Evolutionary conservation across 2,888 invertebrate genomes (phyloP), one percentile per base, ranked within the genome.

Genomic region (Cantharis rustica): DNA sequence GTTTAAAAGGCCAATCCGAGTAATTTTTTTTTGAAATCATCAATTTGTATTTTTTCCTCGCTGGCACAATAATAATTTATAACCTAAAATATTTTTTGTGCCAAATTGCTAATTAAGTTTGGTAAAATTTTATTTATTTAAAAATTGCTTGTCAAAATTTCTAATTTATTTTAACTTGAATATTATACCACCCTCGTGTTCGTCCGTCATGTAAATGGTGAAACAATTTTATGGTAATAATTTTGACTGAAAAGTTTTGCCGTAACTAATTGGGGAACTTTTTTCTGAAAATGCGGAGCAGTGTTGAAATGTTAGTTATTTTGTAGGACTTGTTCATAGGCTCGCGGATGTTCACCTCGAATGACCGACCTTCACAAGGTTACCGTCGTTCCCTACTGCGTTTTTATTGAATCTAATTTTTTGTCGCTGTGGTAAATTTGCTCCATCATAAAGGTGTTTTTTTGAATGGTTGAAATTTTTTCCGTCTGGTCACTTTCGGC

Each of bases 321-420:
- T 75, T 76, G 74, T 72, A 74, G 79, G 79, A 73, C 74, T 72
- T 79, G 80, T 78, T 76, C 79, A 77, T 79, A 73, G 75, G 78
- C 77, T 76, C 73, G 80, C 82, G 84, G 84, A 81, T 86, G 84
- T 86, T 86, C 85, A 86, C 86, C 86, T 84, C 84, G 82, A 80
- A 81, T 78, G 80, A 81, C 81, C 87, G 85, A 87, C 87, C 87
- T 87, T 87, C 85, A 83, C 86, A 87, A 87, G 87, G 87, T 87
- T 85, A 87, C 84, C 63, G 71, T 76, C 76, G 71, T 70, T 71
- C 72, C 75, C 75, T 74, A 77, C 74, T 77, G 73, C 76, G 62
- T 68, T 61, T 68, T 69, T 61, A 31, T 76, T 73, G 66, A 68
- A 75, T 76, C 70, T 76, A 73, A 69, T 69, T 76, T 73, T 73